Conservation (phyloP, 2,888 invertebrate species). For the Synanthedon vespiformis region DNA sequence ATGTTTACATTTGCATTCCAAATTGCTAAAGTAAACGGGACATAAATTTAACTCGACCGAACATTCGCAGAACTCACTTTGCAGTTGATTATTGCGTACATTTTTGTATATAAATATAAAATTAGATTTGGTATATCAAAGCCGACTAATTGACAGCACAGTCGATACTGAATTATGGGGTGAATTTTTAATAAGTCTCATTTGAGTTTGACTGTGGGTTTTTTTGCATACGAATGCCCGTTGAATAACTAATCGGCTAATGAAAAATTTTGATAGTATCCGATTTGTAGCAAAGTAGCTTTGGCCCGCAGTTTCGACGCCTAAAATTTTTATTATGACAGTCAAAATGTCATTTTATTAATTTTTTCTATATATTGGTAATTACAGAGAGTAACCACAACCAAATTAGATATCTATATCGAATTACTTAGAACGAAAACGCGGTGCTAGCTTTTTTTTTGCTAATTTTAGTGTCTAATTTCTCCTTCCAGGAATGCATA, state of each 20-base stretch:
- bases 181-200: slow-evolving; percentile 6
- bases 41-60: slow-evolving; percentile 3
- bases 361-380: too few species aligned
- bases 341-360: too few species aligned
- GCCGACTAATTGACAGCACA: slow-evolving; percentile 1
- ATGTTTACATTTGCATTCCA: slow-evolving; percentile 49
- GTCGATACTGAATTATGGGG: slow-evolving; percentile 5
- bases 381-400: too few species aligned
- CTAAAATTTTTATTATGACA: too few species aligned
- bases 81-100: neutral
- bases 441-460: too few species aligned
- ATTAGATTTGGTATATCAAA: neutral
- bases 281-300: too few species aligned
- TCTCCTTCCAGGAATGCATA: too few species aligned
- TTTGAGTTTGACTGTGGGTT: neutral
- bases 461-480: too few species aligned
- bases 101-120: neutral
- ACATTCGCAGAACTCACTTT: slow-evolving; percentile 3
- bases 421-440: too few species aligned
- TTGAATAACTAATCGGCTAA: neutral
- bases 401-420: too few species aligned
- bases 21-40: slow-evolving; percentile 23
- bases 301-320: too few species aligned
- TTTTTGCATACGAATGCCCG: neutral
- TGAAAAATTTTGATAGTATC: neutral